Evolutionary conservation across 1,140 invertebrate genomes (phyloP).

Genomic region (Ips typographus): DNA sequence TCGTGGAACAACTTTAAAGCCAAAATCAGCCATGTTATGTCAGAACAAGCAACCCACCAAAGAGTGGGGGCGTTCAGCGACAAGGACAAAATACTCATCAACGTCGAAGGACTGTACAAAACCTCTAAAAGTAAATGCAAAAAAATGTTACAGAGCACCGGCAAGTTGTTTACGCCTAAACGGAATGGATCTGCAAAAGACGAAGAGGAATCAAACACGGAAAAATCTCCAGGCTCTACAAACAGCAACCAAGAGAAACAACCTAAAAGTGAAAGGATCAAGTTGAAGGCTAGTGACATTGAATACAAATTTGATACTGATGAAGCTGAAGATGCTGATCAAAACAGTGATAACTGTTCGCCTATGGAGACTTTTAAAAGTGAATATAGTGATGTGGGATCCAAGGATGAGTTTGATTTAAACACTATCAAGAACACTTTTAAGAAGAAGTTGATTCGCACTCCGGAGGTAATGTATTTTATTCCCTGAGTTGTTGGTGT

Average conservation of each 20-base stretch:
- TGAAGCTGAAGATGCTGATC: constrained; percentile 29
- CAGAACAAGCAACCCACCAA: constrained; percentile 46
- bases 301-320: constrained; percentile 43
- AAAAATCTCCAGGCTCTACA: neutral
- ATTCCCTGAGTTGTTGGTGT: too few relatives aligned
- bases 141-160: constrained; percentile 47
- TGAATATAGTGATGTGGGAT: constrained; percentile 33
- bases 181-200: constrained; percentile 26
- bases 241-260: neutral
- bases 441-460: constrained; percentile 38
- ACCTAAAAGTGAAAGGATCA: constrained; percentile 20
- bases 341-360: constrained; percentile 27
- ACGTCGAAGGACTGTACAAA: constrained; percentile 50
- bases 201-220: neutral
- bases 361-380: constrained; percentile 28
- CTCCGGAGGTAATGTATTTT: constrained; percentile 41
- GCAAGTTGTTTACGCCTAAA: constrained; percentile 45
- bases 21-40: constrained; percentile 46
- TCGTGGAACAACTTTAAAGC: constrained; percentile 47
- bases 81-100: constrained; percentile 43
- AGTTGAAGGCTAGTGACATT: constrained; percentile 47
- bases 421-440: constrained; percentile 41
- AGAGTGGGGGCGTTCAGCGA: constrained; percentile 46
- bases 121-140: constrained; percentile 48
- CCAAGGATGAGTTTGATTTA: constrained; percentile 41